A percentile compares a stretch with the other conserved stretches of the same genome.
Conservation (phyloP, 2,888 invertebrate species). For the Cyaniris semiargus region DNA sequence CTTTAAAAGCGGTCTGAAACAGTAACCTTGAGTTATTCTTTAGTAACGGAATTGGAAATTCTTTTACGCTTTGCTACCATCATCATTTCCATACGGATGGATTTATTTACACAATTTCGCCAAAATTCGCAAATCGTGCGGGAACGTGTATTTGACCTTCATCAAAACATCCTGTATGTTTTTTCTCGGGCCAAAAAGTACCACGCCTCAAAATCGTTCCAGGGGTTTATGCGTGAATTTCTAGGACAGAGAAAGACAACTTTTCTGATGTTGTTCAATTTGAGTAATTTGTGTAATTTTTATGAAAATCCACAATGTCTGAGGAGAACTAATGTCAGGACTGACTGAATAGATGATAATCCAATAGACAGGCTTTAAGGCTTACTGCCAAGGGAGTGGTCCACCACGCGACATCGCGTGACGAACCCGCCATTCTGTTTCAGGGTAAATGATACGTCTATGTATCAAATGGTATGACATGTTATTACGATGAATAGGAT, state of each 20-base stretch:
- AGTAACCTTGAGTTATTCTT: constrained; percentile 11
- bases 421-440: not conserved
- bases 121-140: no score
- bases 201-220: no score
- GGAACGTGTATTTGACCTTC: no score
- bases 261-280: no score
- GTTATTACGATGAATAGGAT: not conserved
- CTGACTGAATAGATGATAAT: not conserved
- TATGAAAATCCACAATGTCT: not conserved
- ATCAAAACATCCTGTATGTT: no score
- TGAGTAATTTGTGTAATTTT: no score
- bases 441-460: constrained; percentile 4
- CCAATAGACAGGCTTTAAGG: not conserved
- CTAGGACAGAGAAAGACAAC: no score
- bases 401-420: constrained; percentile 23
- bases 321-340: not conserved
- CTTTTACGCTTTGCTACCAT: not conserved
- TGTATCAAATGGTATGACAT: not conserved
- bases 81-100: no score
- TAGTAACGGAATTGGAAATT: not conserved
- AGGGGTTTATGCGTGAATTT: no score
- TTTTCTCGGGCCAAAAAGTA: no score
- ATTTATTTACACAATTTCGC: no score
- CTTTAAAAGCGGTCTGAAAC: constrained; percentile 13
- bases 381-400: not conserved